Conservation (phyloP, 30 jellyfish, hydroid and myxozoan genomes). For the Cassiopea andromeda region DNA sequence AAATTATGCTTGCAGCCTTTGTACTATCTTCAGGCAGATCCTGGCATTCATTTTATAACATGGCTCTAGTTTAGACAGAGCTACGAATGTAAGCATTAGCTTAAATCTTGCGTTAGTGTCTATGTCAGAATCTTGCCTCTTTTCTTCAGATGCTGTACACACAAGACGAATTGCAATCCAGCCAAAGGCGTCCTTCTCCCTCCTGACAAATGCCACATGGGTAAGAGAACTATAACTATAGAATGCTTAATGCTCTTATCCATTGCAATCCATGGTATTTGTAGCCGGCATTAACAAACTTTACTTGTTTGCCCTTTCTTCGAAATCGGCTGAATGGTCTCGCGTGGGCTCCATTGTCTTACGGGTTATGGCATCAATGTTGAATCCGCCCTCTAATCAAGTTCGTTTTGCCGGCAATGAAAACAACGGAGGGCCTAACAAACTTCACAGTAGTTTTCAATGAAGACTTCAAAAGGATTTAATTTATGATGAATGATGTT, state of each 20-base stretch:
- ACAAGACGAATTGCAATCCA: conserved; percentile 61
- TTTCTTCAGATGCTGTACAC: conserved; percentile 62
- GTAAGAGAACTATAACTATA: background rate
- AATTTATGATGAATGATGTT: background rate
- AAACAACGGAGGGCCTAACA: background rate
- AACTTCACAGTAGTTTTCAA: background rate
- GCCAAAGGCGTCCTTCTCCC: conserved; percentile 17
- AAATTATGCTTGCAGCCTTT: too few species aligned
- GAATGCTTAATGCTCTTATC: too few species aligned
- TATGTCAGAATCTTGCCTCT: background rate
- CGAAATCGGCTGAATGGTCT: too few species aligned
- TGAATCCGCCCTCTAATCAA: background rate
- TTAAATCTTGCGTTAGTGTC: background rate
- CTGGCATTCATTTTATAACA: too few species aligned
- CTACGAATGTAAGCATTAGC: background rate
- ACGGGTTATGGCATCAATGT: background rate
- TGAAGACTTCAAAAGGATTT: background rate
- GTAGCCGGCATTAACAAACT: too few species aligned
- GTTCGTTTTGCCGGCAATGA: background rate
- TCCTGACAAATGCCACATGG: conserved; percentile 26
- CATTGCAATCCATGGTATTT: too few species aligned
- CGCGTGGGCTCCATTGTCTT: background rate
- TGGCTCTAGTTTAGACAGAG: background rate
- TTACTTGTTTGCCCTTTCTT: too few species aligned
- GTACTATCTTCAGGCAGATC: too few species aligned